Conservation (phyloP, 1,140 invertebrate species). For the Diabrotica undecimpunctata region DNA sequence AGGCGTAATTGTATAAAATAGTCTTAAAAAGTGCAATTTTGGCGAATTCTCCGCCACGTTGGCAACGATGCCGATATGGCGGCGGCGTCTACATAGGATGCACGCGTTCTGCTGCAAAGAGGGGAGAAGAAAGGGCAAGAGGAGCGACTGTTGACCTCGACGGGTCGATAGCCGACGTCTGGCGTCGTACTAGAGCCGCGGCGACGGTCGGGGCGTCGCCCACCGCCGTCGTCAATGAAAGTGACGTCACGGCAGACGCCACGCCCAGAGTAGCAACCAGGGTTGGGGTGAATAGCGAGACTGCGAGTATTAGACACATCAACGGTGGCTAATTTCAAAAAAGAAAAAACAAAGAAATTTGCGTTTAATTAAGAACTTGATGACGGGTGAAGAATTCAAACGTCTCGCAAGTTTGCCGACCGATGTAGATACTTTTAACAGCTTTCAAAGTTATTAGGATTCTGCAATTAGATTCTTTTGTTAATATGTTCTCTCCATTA, state of each 20-base stretch:
- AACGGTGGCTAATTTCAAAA: no score
- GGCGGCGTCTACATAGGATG: background rate
- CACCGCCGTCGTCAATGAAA: conserved; percentile 6
- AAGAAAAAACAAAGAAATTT: no score
- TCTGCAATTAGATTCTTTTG: no score
- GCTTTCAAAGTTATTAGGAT: no score
- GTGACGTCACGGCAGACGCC: conserved; percentile 17
- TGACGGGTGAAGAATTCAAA: no score
- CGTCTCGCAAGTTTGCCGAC: no score
- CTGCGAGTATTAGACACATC: background rate
- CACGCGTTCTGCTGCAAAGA: conserved; percentile 1
- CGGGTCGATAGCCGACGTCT: conserved; percentile 20
- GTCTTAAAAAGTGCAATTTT: no score
- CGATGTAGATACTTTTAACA: no score
- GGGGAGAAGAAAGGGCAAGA: background rate
- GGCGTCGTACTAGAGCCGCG: conserved; percentile 15
- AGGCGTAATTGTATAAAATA: no score
- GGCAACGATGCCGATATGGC: background rate
- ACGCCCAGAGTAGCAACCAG: conserved; percentile 1
- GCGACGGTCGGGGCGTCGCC: conserved; percentile 7
- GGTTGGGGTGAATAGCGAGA: background rate
- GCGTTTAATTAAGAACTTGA: no score
- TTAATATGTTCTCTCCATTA: no score
- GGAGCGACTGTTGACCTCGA: conserved; percentile 15
- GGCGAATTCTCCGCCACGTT: no score